Base-by-base conservation (phyloP, 2,888 invertebrate genomes). In the Notocelia uddmanniana region DNA sequence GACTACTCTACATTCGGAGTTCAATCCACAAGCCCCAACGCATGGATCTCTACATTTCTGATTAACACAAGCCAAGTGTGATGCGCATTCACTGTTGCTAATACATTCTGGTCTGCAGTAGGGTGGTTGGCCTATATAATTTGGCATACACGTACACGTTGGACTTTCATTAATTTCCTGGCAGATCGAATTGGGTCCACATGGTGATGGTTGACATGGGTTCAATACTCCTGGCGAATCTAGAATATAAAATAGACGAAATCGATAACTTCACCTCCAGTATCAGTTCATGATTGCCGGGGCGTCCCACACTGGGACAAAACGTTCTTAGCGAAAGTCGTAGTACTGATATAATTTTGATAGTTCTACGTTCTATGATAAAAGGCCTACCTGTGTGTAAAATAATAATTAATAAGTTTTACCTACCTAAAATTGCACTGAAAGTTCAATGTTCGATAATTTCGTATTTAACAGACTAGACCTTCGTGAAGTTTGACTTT, bases 51-150 rank as follows among this genome's bases (percentile, higher is more conserved):
- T 94, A 84, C 97, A 97, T 91, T 96, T 96, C 79, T 96, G 95
- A 81, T 95, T 96, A 6, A 96, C 93, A 83, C 97, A 97, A 69
- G 97, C 96, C 77, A 96, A 90, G 76, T 95, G 94, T 77, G 94
- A 94, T 3, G 95, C 84, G 81, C 97, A 97, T 88, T 97, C 97
- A 68, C 95, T 95, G 81, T 97, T 97, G 77, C 96, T 96, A 50
- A 96, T 93, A 87, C 97, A 98, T 90, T 97, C 97, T 0, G 97
- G 97, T 76, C 95, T 94, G 80, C 97, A 97, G 79, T 96, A 96
- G 0, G 97, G 97, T 57, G 97, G 97, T 69, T 95, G 92, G 63
- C 97, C 97, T 72, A 94, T 94, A 79, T 95, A 96, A 80, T 95
- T 95, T 52, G 95, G 94, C 74, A 96, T 88, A 81, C 97, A 97